Evolutionary conservation across 2,888 invertebrate species (phyloP).

Genomic region (Gymnocheta viridis): DNA sequence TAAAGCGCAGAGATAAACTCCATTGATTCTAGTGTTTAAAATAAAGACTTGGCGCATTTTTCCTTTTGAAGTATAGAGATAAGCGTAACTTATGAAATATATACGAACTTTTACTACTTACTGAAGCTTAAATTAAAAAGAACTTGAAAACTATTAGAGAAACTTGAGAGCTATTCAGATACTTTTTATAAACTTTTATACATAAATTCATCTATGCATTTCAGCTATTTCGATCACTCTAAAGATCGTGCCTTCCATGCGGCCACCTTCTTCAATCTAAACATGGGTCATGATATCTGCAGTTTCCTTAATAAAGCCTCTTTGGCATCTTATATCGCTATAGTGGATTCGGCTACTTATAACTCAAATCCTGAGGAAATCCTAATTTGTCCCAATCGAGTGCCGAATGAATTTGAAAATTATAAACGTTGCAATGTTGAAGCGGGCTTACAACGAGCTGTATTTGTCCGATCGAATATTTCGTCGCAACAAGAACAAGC

Average conservation of each 20-base stretch:
- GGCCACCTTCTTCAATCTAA: conserved; percentile 68
- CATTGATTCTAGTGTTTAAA: too few species aligned
- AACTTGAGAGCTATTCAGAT: too few species aligned
- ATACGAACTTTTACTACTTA: too few species aligned
- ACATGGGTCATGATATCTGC: conserved; percentile 70
- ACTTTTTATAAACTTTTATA: too few species aligned
- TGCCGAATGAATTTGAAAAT: conserved; percentile 37
- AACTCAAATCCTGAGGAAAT: conserved; percentile 65
- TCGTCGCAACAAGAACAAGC: not conserved
- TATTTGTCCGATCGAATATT: conserved; percentile 55
- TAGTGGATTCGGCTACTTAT: conserved; percentile 69
- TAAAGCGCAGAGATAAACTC: too few species aligned
- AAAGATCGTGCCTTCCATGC: conserved; percentile 70
- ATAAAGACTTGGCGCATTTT: too few species aligned
- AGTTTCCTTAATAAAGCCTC: conserved; percentile 24
- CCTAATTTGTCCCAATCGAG: conserved; percentile 68
- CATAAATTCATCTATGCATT: too few species aligned
- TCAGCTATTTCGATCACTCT: conserved; percentile 61
- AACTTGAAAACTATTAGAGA: too few species aligned
- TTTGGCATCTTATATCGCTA: conserved; percentile 47
- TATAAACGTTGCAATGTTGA: conserved; percentile 70
- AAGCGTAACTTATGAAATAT: too few species aligned
- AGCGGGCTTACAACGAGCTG: conserved; percentile 67
- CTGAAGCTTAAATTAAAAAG: too few species aligned
- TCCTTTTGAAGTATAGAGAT: too few species aligned